Evolutionary conservation across 2,113 vertebrate genomes (phyloP), one percentile per base, ranked within the genome.

Genomic region (Chunga burmeisteri): DNA sequence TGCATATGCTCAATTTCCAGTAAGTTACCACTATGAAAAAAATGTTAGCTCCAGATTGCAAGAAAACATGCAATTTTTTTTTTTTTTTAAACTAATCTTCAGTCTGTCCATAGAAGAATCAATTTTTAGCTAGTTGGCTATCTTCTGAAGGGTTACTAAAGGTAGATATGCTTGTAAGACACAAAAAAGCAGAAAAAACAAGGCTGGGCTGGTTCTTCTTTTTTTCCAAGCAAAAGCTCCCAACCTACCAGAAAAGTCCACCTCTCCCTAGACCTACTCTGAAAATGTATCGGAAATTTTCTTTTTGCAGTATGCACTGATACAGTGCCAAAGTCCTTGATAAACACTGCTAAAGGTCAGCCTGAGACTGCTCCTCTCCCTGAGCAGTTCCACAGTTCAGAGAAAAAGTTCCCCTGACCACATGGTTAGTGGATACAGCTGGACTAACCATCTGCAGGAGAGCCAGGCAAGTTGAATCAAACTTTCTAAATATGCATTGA

Each of bases 181-280:
- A 59, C 34, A 63, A 74, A 79, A 17, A 26, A 75, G 19, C 10
- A 77, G 25, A 62, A 25, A 16, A 86, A 75, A 56, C 9, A 63
- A 47, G 5, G 10, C 6, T 63, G n/a, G 0, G 1, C 7, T 32
- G 4, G 3, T 65, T 65, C 19, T 53, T 38, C 18, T 15, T 52
- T 13, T 16, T 68, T 59, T 9, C 17, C 1, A 0, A 47, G 61
- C 10, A 59, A 70, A 80, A 16, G 11, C 25, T 70, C 14, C 19
- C 20, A 50, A 70, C 36, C 38, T 82, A n/a, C 30, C 12, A 62
- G 46, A 82, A 85, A 68, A 80, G 5, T 8, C 16, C 10, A 46
- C 0, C 0, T 86, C 15, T 68, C 22, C 38, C 52, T 86, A 66
- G 36, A 44, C 5, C 8, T 53, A 17, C 49, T 88, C 36, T 46